Base-by-base conservation (phyloP, 2,888 invertebrate species). In the Apamea anceps region DNA sequence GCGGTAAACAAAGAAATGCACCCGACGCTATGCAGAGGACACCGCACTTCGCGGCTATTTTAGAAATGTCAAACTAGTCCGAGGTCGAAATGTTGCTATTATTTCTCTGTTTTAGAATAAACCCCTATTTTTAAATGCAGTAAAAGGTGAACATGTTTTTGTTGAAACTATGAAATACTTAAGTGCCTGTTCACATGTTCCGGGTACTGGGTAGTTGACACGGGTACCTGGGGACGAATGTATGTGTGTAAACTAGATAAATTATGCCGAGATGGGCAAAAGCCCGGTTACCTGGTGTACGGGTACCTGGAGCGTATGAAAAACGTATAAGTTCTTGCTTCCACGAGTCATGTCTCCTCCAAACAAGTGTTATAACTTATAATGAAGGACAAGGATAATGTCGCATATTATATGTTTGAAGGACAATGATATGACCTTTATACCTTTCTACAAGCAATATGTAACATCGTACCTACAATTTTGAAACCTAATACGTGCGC, bases 1-100 rank as follows among this genome's bases (percentile, higher is more conserved):
- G 85, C 82, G 71, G 77, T 71, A 79, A 77, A 87, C 87, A 89
- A 89, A 88, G 88, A 89, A 87, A 87, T 89, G 89, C 89, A 88
- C 60, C 79, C 72, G 80, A 76, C 72, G 77, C 82, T 84, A 65
- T 66, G 72, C 83, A 81, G 77, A 87, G 87, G 81, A 87, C 85
- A 70, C 75, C 81, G 81, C 81, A 77, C 72, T 70, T 75, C 70
- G 76, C 37, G 28, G 72, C 79, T 89, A 89, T 81, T 86, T 88
- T 87, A 70, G 83, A 87, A 75, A 86, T 85, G 86, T 89, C 86
- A 84, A 87, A 87, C 63, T 82, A 81, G 82, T 63, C 77, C 88
- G 87, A 89, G 89, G 89, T 81, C 82, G 78, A 21, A 37, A 68
- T 87, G 80, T 76, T 77, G 70, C 74, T 80, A 84, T 85, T 82